Conservation (phyloP, 2,888 invertebrate genomes). For the Rotaria macrura region DNA sequence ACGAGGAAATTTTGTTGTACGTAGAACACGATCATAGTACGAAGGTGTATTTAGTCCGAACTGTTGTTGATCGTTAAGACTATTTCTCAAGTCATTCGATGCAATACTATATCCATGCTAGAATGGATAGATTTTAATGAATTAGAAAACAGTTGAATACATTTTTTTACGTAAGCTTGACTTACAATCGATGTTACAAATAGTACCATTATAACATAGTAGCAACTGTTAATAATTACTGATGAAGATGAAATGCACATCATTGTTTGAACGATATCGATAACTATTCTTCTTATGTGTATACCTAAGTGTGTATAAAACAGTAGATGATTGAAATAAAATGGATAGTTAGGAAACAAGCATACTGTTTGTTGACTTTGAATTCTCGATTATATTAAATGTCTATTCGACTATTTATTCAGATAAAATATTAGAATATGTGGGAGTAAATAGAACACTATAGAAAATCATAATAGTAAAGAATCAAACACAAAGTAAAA, state of each 20-base stretch:
- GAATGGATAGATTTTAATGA: not conserved
- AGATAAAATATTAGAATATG: not conserved
- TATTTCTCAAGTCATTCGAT: not conserved
- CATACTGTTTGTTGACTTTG: not conserved
- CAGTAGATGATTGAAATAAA: too few species aligned
- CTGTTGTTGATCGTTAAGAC: not conserved
- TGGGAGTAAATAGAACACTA: not conserved
- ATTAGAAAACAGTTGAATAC: not conserved
- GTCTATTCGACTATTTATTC: not conserved
- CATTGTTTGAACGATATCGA: not conserved
- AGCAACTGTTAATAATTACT: not conserved
- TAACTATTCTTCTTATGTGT: not conserved
- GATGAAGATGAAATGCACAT: not conserved
- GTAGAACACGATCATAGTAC: not conserved
- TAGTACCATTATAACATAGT: not conserved
- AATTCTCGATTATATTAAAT: not conserved
- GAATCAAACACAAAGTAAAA: not conserved
- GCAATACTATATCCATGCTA: not conserved
- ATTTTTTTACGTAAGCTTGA: not conserved
- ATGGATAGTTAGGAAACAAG: too few species aligned
- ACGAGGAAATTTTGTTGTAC: conserved; percentile 9
- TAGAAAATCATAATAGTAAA: not conserved
- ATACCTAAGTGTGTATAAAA: not conserved
- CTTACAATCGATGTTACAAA: not conserved
- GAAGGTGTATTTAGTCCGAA: not conserved